These are phyloP conservation scores for Hoplias malabaricus DNA, from an alignment of 2,113 vertebrate species.

Conservation along the genomic window DNA sequence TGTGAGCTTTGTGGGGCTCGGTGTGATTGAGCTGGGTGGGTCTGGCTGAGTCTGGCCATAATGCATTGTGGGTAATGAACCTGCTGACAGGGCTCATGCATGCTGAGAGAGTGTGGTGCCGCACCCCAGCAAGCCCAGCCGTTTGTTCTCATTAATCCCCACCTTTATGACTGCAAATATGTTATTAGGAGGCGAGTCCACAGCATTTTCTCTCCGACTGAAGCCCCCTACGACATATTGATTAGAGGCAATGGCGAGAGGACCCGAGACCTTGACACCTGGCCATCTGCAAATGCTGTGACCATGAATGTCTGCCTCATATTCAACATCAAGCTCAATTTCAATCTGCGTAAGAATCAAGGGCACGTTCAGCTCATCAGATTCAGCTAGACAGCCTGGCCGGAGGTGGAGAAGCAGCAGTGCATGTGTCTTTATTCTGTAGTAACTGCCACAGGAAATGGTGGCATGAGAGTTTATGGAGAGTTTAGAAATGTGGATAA, in stretches of 20 bases:
- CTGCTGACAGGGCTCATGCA: slow-evolving; percentile 76
- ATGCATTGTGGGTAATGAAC: slow-evolving; percentile 75
- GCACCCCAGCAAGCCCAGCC: slow-evolving; percentile 64
- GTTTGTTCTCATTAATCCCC: slow-evolving; percentile 78
- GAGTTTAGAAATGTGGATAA: no score
- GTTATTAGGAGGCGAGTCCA: slow-evolving; percentile 71
- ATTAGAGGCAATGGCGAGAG: slow-evolving; percentile 58
- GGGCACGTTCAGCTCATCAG: slow-evolving; percentile 62
- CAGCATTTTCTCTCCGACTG: slow-evolving; percentile 68
- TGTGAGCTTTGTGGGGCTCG: slow-evolving; percentile 63
- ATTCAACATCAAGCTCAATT: slow-evolving; percentile 65
- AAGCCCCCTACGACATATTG: slow-evolving; percentile 68
- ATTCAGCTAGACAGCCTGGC: slow-evolving; percentile 52
- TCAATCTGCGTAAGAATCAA: slow-evolving; percentile 67
- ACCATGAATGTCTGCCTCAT: slow-evolving; percentile 56
- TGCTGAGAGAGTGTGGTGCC: slow-evolving; percentile 61
- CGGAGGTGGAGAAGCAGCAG: slow-evolving; percentile 60
- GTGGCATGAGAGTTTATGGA: no score
- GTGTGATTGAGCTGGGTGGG: slow-evolving; percentile 72
- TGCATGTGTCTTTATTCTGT: slow-evolving; percentile 67
- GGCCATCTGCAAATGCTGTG: slow-evolving; percentile 63
- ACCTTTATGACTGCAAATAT: slow-evolving; percentile 76
- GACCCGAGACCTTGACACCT: slow-evolving; percentile 68
- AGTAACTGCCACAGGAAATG: slow-evolving; percentile 61
- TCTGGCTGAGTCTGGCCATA: slow-evolving; percentile 58